Evolutionary conservation across 2,797 vertebrate genomes (phyloP).

Genomic region (Syngnathus rostellatus): DNA sequence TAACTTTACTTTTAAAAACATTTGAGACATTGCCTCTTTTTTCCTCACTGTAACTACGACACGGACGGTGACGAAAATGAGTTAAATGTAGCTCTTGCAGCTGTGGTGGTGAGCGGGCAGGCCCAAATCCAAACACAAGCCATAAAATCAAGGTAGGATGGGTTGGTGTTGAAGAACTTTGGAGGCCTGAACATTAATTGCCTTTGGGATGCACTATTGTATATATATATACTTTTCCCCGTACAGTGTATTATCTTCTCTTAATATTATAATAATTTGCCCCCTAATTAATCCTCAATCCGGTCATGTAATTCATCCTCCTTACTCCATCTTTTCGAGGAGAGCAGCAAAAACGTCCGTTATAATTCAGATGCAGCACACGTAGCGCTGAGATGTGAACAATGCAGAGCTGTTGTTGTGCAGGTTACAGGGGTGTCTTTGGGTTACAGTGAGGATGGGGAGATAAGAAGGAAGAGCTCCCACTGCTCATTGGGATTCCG

Average conservation of each 20-base stretch:
- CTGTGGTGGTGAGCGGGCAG: too few relatives aligned
- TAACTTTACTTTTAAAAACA: too few relatives aligned
- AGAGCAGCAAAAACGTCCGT: slow-evolving; percentile 23
- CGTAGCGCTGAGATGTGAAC: slow-evolving; percentile 15
- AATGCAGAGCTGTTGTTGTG: slow-evolving; percentile 28
- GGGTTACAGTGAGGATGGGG: slow-evolving; percentile 26
- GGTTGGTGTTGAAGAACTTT: too few relatives aligned
- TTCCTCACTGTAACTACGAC: too few relatives aligned
- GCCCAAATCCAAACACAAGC: too few relatives aligned
- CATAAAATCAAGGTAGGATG: too few relatives aligned
- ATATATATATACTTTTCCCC: not conserved
- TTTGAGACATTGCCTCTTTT: too few relatives aligned
- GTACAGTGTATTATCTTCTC: slow-evolving; percentile 26
- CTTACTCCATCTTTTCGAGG: slow-evolving; percentile 29
- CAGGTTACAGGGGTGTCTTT: slow-evolving; percentile 20
- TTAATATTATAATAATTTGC: slow-evolving; percentile 31
- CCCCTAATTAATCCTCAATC: slow-evolving; percentile 51
- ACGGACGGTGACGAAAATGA: too few relatives aligned
- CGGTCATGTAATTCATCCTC: slow-evolving; percentile 41
- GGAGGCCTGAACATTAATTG: too few relatives aligned
- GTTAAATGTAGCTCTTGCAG: too few relatives aligned
- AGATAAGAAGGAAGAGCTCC: slow-evolving; percentile 20
- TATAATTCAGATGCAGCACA: slow-evolving; percentile 18
- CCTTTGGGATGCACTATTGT: too few relatives aligned
- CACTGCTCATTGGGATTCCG: slow-evolving; percentile 60